Evolutionary conservation across 2,888 invertebrate genomes (phyloP), one percentile per base, ranked within the genome.

Genomic region (Dryococelus australis): DNA sequence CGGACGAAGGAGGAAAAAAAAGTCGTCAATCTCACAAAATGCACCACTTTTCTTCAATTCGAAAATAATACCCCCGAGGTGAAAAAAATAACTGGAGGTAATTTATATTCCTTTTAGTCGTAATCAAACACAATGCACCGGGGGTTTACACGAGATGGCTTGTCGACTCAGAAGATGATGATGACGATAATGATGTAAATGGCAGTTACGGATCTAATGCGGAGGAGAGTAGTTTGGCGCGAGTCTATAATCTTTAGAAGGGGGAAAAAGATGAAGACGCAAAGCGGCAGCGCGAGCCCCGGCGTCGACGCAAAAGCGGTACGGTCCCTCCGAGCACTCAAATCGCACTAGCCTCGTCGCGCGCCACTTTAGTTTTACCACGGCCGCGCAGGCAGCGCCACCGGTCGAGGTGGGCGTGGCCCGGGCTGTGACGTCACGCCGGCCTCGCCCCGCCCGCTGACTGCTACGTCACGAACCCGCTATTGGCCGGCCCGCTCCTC

Each of bases 301-400:
- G 85, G 85, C 43, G 3, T 43, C 26, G 85, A 47, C 86, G n/a
- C 26, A 51, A 27, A 24, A n/a, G 43, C 65, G 53, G 78, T 28
- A 28, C 12, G 28, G 79, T 43, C 87, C 26, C 65, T 65, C 83
- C 43, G 87, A 53, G 78, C 85, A 47, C 81, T 80, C n/a, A 81
- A 80, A 85, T 85, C 85, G 51, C 53, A 87, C 87, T 87, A 87
- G 83, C 83, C 87, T 35, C 65, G 24, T 35, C 28, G 83, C 83
- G 28, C 28, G 83, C 35, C 16, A 20, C 27, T 43, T 83, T 83
- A 35, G 83, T 83, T 83, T 0, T 65, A 12, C 28, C 35, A 80
- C 35, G 27, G 51, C 86, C 86, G 87, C 84, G 65, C 65, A 85
- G 88, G 86, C 83, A 84, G 87, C 88, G 87, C 87, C 89, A 87